Evolutionary conservation across 2,113 vertebrate genomes (phyloP).

Genomic region (Abramis brama): DNA sequence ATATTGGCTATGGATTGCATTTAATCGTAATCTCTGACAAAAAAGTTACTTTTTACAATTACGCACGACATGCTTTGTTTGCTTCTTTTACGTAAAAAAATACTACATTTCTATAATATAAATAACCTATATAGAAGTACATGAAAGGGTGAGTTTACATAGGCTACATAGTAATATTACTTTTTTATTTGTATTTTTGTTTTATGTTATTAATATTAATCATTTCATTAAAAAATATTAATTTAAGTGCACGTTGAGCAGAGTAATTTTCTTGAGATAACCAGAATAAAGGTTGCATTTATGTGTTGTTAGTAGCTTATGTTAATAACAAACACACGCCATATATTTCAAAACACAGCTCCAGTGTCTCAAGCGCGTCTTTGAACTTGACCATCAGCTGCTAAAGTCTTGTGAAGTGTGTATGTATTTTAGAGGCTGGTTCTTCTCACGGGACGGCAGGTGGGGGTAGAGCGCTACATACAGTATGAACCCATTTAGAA

Average conservation of each 20-base stretch:
- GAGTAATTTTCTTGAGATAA: background rate
- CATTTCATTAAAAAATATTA: background rate
- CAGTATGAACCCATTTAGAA: conserved; percentile 57
- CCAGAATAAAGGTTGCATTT: background rate
- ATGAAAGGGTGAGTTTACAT: too few relatives aligned
- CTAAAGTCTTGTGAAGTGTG: conserved; percentile 11
- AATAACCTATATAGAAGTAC: too few relatives aligned
- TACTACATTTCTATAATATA: background rate
- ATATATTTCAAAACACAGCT: background rate
- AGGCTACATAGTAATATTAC: too few relatives aligned
- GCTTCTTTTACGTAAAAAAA: background rate
- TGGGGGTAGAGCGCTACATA: conserved; percentile 78
- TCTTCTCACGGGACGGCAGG: conserved; percentile 72
- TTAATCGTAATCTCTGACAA: background rate
- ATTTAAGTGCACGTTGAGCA: background rate
- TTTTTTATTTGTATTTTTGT: background rate
- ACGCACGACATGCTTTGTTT: background rate
- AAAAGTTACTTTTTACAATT: conserved; percentile 5
- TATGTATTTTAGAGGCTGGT: conserved; percentile 52
- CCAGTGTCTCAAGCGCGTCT: background rate
- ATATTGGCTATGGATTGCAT: background rate
- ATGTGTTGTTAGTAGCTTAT: too few relatives aligned
- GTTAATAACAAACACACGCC: background rate
- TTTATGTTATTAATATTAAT: background rate
- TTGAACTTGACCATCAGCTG: conserved; percentile 31